Conservation (phyloP, 1,140 invertebrate species). For the Apis laboriosa region DNA sequence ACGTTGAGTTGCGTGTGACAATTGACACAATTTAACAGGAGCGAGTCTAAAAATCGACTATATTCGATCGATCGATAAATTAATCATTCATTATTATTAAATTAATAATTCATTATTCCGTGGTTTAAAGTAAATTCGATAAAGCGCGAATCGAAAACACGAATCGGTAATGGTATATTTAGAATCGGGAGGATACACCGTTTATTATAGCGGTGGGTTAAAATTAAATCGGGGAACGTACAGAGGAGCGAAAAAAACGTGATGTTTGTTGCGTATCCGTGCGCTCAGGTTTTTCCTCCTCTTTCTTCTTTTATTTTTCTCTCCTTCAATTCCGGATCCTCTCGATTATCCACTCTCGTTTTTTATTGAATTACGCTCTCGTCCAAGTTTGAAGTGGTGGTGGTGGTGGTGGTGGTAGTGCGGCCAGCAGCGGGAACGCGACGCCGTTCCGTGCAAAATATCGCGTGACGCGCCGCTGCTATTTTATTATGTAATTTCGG, state of each 20-base stretch:
- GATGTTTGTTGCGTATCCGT: not conserved
- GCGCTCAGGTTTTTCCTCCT: too few species aligned
- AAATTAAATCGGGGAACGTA: constrained; percentile 27
- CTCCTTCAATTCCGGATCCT: too few species aligned
- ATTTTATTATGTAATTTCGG: not conserved
- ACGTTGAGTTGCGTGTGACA: constrained; percentile 1
- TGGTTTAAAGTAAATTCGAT: not conserved
- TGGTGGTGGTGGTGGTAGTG: too few species aligned
- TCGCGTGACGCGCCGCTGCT: too few species aligned
- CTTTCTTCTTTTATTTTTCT: not conserved
- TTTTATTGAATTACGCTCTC: too few species aligned
- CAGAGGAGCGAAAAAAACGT: not conserved
- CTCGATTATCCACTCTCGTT: too few species aligned
- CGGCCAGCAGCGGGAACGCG: too few species aligned
- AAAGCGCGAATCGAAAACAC: constrained; percentile 10
- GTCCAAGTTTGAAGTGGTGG: too few species aligned
- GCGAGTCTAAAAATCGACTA: not conserved
- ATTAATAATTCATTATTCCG: constrained; percentile 11
- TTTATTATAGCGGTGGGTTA: constrained; percentile 8
- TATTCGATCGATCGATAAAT: not conserved
- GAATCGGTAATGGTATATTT: not conserved
- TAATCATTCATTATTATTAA: constrained; percentile 5
- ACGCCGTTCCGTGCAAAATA: too few species aligned
- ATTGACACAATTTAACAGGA: constrained; percentile 16
- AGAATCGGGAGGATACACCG: not conserved